A percentile compares a stretch with the other conserved stretches of the same genome.
These are phyloP conservation scores for Sylvia atricapilla DNA, from an alignment of 2,113 vertebrate genomes.

Conservation along the genomic window DNA sequence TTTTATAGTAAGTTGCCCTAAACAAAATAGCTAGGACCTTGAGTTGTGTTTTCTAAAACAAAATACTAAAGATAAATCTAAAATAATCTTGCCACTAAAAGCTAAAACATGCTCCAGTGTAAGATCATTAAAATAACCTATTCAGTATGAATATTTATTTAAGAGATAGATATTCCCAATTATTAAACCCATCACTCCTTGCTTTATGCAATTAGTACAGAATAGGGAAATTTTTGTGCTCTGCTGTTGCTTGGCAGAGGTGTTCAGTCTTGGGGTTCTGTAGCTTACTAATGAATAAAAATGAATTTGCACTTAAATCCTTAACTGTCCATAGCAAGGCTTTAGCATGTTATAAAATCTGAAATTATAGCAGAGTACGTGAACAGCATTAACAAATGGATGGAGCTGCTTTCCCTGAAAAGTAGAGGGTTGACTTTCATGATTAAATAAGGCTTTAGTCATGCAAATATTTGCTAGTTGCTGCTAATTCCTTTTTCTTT, in stretches of 20 bases:
- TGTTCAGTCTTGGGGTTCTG: background rate
- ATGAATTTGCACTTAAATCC: background rate
- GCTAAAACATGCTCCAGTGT: background rate
- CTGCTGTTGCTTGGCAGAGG: background rate
- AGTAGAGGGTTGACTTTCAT: background rate
- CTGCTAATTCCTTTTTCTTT: background rate
- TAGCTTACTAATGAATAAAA: constrained; percentile 21
- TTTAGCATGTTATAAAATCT: background rate
- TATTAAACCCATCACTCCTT: background rate
- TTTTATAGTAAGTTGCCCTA: background rate
- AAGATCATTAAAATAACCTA: background rate
- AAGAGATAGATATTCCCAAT: background rate
- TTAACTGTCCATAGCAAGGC: background rate
- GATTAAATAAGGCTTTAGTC: background rate
- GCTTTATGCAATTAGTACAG: background rate
- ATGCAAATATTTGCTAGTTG: background rate
- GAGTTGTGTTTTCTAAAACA: background rate
- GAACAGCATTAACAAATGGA: background rate
- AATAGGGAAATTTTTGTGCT: background rate
- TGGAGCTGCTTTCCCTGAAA: background rate
- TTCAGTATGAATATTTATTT: background rate
- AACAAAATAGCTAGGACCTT: background rate
- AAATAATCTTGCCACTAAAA: background rate
- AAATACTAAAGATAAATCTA: background rate
- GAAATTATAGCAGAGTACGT: background rate